These are phyloP conservation scores for Hippocampus guttulatus DNA, from an alignment of 2,113 vertebrate species.

Conservation along the genomic window DNA sequence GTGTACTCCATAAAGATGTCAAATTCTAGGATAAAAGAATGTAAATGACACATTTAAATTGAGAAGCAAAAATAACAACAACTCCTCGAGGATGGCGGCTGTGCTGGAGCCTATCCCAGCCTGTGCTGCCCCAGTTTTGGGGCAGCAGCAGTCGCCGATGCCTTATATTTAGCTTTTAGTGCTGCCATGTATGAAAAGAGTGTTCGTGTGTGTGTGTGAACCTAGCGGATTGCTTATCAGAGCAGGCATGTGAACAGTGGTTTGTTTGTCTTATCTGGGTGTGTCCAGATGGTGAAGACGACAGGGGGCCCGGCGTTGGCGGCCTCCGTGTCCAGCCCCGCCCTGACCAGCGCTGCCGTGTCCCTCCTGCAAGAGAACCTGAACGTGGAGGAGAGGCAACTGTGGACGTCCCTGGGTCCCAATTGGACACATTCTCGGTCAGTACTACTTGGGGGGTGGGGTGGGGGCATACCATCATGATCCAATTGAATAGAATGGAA, in stretches of 20 bases:
- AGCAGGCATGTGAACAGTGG: not conserved
- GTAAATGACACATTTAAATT: not conserved
- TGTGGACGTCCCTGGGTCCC: conserved; percentile 80
- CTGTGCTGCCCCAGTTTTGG: no score
- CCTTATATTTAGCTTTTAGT: not conserved
- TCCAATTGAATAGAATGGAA: no score
- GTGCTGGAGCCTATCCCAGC: no score
- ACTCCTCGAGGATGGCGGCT: no score
- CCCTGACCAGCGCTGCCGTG: conserved; percentile 77
- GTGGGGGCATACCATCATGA: no score
- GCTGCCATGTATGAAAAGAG: not conserved
- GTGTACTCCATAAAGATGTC: not conserved
- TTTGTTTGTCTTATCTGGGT: conserved; percentile 21
- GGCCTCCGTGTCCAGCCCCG: conserved; percentile 70
- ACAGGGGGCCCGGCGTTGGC: conserved; percentile 77
- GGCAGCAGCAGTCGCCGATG: not conserved
- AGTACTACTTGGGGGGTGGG: conserved; percentile 9
- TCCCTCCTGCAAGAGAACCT: conserved; percentile 72
- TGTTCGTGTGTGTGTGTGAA: not conserved
- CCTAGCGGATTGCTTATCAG: not conserved
- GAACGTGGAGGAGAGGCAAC: conserved; percentile 64
- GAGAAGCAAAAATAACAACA: not conserved
- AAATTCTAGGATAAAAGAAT: no score
- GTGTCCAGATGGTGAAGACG: conserved; percentile 77
- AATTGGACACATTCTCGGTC: conserved; percentile 80